phyloP scores from a whole-genome alignment of 2,888 invertebrate genomes.

The Morpho helenor region DNA sequence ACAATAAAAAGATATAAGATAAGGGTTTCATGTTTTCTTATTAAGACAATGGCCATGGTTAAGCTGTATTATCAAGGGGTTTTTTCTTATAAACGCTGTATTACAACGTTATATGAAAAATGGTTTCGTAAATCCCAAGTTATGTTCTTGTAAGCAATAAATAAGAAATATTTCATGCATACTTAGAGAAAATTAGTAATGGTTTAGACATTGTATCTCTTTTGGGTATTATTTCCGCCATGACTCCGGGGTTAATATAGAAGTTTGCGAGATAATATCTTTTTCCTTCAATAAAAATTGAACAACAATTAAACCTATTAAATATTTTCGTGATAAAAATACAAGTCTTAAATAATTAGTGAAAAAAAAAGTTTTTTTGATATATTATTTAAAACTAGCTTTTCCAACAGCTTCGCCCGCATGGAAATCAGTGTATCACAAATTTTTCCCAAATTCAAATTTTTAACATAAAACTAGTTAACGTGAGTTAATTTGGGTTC shows the following conservation, averaged over 20 bases:
- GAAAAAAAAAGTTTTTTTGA: no score
- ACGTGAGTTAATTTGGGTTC: no score
- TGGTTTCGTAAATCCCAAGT: constrained; percentile 19
- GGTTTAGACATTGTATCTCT: constrained; percentile 3
- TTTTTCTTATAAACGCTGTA: background rate
- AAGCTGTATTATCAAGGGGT: constrained; percentile 24
- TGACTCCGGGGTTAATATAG: background rate
- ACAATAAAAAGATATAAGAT: constrained; percentile 53
- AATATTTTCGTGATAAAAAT: no score
- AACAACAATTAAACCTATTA: background rate
- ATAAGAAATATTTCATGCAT: constrained; percentile 20
- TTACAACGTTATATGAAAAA: constrained; percentile 16
- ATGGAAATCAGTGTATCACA: no score
- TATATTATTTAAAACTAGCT: no score
- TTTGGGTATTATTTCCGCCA: constrained; percentile 2
- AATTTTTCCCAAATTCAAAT: no score
- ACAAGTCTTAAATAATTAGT: no score
- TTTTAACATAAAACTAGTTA: no score
- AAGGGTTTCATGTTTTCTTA: constrained; percentile 31
- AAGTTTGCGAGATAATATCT: background rate
- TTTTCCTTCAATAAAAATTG: background rate
- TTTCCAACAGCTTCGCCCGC: no score
- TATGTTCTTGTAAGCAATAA: constrained; percentile 19
- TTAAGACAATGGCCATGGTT: constrained; percentile 28
- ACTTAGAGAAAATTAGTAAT: constrained; percentile 5